Evolutionary conservation across 2,797 vertebrate genomes (phyloP), one percentile per base, ranked within the genome.

Genomic region (Staurois parvus): DNA sequence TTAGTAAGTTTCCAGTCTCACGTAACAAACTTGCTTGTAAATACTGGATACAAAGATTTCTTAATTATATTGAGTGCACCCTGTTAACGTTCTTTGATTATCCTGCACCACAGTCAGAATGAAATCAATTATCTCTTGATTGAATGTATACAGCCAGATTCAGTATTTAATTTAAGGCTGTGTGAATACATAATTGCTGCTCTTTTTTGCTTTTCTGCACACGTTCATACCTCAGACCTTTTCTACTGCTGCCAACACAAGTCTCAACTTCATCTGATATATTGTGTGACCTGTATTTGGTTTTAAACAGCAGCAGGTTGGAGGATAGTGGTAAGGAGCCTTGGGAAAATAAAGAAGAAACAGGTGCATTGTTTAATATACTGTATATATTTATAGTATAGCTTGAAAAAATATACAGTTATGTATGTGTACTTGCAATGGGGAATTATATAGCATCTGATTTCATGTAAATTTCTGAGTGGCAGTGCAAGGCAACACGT

Each of bases 71-170:
- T 83, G 81, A 83, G 81, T 66, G 81, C 40, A 67, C 72, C 81
- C 62, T 76, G 81, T 83, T 83, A 76, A 67, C 30, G 15, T 83
- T 67, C 62, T 69, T 76, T 83, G 81, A 83, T 76, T 83, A 76
- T 83, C 64, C 81, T 69, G 81, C 62, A 48, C 81, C 72, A 76
- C 56, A 69, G 73, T 83, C 73, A 76, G 59, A 76, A 42, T 42
- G 30, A 76, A 83, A 83, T 83, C 81, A 76, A 76, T 83, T 84
- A 84, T 77, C 64, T 84, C 74, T n/a, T 84, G 82, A 77, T 84
- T 84, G 66, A 84, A 75, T 81, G 69, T 83, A 75, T 83, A 66
- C 81, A 83, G 66, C 82, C 48, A 70, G 37, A 77, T 77, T 77
- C 64, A 21, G 74, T 24, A 66, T 77, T 26, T 84, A 70, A 69